These are phyloP conservation scores for Phasia obesa DNA, from an alignment of 2,888 invertebrate genomes.

Conservation along the genomic window DNA sequence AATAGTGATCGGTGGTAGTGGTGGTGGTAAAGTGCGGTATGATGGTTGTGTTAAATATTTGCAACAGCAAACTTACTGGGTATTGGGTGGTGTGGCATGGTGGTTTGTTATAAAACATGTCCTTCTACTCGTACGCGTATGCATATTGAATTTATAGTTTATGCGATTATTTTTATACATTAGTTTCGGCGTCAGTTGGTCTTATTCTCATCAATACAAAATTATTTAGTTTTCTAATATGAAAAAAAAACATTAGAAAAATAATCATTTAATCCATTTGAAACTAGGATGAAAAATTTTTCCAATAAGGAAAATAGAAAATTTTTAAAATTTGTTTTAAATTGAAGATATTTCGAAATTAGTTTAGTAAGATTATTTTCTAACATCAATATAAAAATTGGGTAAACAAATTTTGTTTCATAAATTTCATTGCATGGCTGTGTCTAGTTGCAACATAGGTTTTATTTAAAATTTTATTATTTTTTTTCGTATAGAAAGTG, in stretches of 20 bases:
- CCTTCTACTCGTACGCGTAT: conserved; percentile 38
- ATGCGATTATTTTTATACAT: conserved; percentile 65
- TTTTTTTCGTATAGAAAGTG: too few species aligned
- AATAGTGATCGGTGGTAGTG: too few species aligned
- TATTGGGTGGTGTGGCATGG: conserved; percentile 64
- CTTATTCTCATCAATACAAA: conserved; percentile 65
- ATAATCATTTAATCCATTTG: conserved; percentile 21
- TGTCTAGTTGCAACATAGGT: too few species aligned
- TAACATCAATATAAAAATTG: too few species aligned
- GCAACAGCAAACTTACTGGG: conserved; percentile 26
- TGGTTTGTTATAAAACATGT: conserved; percentile 76
- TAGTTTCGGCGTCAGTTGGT: conserved; percentile 73
- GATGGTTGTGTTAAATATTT: conserved; percentile 62
- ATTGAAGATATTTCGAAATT: too few species aligned
- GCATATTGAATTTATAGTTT: conserved; percentile 71
- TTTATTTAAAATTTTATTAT: too few species aligned
- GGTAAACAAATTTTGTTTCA: too few species aligned
- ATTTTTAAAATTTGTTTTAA: neutral
- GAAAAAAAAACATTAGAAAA: conserved; percentile 2
- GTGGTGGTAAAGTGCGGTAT: conserved; percentile 39
- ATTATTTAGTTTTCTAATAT: conserved; percentile 14
- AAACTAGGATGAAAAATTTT: neutral
- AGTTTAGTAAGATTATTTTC: too few species aligned
- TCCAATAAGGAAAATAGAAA: neutral
- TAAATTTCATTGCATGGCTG: too few species aligned